Percentiles rank a stretch among this genome's conserved stretches.
Evolutionary conservation across 2,113 vertebrate species (phyloP).

Genomic region (Excalfactoria chinensis): DNA sequence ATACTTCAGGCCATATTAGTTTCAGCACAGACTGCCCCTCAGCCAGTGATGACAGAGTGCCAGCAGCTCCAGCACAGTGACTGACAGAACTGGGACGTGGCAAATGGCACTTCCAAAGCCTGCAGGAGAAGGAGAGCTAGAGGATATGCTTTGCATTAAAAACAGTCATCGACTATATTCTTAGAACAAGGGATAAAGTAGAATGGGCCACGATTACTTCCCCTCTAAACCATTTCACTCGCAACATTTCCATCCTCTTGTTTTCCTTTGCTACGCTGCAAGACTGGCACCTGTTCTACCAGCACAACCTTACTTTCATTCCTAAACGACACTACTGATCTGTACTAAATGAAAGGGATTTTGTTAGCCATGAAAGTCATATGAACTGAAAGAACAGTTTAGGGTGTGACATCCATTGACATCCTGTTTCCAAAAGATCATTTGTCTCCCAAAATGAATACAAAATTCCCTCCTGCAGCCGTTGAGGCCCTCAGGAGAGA

Average conservation of each 20-base stretch:
- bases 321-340: background rate
- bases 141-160: background rate
- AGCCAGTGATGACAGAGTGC: background rate
- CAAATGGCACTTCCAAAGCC: conserved; percentile 26
- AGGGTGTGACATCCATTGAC: background rate
- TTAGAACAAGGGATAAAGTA: background rate
- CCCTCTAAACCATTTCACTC: background rate
- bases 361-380: background rate
- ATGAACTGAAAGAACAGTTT: background rate
- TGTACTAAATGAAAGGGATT: background rate
- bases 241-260: background rate
- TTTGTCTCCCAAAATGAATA: background rate
- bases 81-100: conserved; percentile 63
- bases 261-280: background rate
- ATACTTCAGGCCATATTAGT: background rate
- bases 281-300: background rate
- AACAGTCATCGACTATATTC: background rate
- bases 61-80: conserved; percentile 42
- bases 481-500: background rate
- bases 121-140: background rate
- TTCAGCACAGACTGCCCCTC: conserved; percentile 4
- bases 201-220: background rate
- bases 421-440: background rate
- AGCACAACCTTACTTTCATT: background rate
- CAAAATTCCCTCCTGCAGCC: background rate